Conservation (phyloP, 2,797 vertebrate genomes). For the Denticeps clupeoides region DNA sequence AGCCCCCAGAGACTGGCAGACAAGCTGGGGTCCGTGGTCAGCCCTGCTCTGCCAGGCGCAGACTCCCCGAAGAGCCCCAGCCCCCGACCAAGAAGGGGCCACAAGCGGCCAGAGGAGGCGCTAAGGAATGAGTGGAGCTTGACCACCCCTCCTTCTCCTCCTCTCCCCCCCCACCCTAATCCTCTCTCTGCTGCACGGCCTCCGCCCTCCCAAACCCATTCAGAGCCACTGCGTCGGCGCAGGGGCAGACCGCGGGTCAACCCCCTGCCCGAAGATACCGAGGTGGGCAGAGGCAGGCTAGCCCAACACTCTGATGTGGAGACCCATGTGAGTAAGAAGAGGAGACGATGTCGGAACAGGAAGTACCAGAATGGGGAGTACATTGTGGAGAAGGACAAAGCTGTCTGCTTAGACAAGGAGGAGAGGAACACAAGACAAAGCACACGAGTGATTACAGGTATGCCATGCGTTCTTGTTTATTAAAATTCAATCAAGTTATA, state of each 20-base stretch:
- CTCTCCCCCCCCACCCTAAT: constrained; percentile 27
- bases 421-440: constrained; percentile 32
- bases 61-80: constrained; percentile 30
- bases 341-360: constrained; percentile 77
- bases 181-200: constrained; percentile 33
- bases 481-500: neutral
- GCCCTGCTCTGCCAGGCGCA: constrained; percentile 35
- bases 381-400: constrained; percentile 78
- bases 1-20: constrained; percentile 24
- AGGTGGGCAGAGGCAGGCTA: constrained; percentile 56
- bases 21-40: constrained; percentile 25
- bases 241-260: constrained; percentile 72
- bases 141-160: constrained; percentile 46
- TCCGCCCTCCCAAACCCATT: constrained; percentile 13
- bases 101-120: constrained; percentile 64
- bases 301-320: constrained; percentile 45
- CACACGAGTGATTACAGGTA: constrained; percentile 42
- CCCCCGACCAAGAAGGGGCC: constrained; percentile 59
- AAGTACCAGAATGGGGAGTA: constrained; percentile 95
- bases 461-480: neutral
- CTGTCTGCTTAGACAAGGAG: constrained; percentile 52
- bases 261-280: constrained; percentile 52
- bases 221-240: constrained; percentile 50
- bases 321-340: constrained; percentile 68
- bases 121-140: constrained; percentile 67